Base-by-base conservation (phyloP, 2,113 vertebrate genomes). In the Syngnathus typhle region DNA sequence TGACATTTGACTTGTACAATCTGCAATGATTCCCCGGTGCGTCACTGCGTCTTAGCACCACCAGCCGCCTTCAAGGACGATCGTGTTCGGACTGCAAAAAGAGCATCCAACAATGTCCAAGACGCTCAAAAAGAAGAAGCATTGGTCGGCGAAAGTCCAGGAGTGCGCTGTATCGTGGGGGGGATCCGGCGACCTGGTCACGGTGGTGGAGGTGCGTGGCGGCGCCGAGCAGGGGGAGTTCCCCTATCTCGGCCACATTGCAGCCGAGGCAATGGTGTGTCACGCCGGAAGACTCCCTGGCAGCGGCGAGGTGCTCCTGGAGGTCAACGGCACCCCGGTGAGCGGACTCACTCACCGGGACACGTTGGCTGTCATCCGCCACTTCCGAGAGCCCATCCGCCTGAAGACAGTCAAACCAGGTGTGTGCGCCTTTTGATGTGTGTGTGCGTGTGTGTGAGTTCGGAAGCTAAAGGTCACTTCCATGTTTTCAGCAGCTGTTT, bases 311-410 rank as follows among this genome's bases (percentile, higher is more conserved):
- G 93, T 98, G 79, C 90, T 98, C 81, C 90, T 98, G 88, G 96
- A 98, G 88, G 96, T 97, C 84, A 98, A 98, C 89, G 94, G 95
- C 67, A 98, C 95, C 18, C 95, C 96, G 0, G 95, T 98, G 68
- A 97, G 95, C 85, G 96, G 96, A 69, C 95, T 98, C 79, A 98
- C 96, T 46, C 84, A 95, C 89, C 91, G 96, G 67, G 96, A 98
- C 89, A 94, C 94, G 6, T 88, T 95, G 79, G 95, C 96, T 41
- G 95, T 98, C 82, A 89, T 98, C 78, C 91, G 94, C 54, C 95
- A 98, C 95, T 98, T 96, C 85, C 90, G 93, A 73, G 95, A 96
- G 78, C 95, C 95, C 60, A 82, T 98, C 72, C 94, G 94, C 64
- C 89, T 98, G 79, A 96, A 96, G 91, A 95, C 93, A 1, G 94